Evolutionary conservation across 2,113 vertebrate genomes (phyloP).

Genomic region (Microcebus murinus): DNA sequence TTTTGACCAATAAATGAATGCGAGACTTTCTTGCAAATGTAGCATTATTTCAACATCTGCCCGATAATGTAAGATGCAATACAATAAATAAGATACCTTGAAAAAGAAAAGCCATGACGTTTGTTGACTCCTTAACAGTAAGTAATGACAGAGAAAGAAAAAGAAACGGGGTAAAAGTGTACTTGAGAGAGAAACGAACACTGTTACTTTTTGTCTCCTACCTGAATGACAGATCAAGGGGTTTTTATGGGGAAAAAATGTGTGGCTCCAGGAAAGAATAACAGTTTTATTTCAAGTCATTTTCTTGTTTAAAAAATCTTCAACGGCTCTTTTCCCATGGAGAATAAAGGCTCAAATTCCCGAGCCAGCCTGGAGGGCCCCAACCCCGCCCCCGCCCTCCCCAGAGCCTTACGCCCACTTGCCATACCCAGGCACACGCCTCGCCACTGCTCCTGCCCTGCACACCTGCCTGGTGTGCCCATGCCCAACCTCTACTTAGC

Average conservation of each 20-base stretch:
- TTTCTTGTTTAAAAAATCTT: not conserved
- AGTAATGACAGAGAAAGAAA: not conserved
- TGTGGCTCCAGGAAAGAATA: not conserved
- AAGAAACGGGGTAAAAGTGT: not conserved
- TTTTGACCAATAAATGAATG: not conserved
- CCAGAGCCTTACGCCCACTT: accelerated
- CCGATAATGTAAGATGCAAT: not conserved
- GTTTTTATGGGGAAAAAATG: not conserved
- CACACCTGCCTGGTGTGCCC: not conserved
- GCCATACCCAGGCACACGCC: accelerated
- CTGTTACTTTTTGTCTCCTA: not conserved
- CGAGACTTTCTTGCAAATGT: not conserved
- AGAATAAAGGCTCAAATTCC: not conserved
- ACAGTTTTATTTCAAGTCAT: not conserved
- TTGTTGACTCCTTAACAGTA: not conserved
- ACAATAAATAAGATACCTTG: not conserved
- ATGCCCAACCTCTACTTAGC: not conserved
- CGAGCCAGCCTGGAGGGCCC: no score
- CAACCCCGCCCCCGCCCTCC: accelerated
- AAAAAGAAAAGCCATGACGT: not conserved
- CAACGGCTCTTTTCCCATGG: not conserved
- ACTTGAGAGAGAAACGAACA: not conserved
- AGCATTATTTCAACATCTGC: not conserved
- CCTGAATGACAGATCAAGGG: not conserved
- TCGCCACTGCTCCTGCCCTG: accelerated